A percentile compares a stretch with the other conserved stretches of the same genome.
Conservation (phyloP, 1,140 invertebrate genomes). For the Riptortus pedestris region DNA sequence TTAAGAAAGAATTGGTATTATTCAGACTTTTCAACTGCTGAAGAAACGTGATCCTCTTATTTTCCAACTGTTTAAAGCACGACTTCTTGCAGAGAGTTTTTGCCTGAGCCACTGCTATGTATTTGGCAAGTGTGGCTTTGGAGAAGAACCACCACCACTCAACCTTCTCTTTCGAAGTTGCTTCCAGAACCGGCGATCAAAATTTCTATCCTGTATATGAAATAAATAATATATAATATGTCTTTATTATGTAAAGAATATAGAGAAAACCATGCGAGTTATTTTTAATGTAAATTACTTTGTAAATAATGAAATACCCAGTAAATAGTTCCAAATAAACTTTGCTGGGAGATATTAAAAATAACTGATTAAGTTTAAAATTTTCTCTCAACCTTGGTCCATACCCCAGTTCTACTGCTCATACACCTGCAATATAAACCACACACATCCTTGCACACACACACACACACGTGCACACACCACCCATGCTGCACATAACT, state of each 20-base stretch:
- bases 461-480: too few species aligned
- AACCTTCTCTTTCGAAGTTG: slow-evolving; percentile 29
- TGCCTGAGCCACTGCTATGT: slow-evolving; percentile 19
- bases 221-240: background rate
- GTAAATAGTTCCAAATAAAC: too few species aligned
- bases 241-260: slow-evolving; percentile 5
- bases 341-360: too few species aligned
- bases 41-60: background rate
- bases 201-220: slow-evolving; percentile 27
- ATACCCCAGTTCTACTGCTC: too few species aligned
- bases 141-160: slow-evolving; percentile 7
- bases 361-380: too few species aligned
- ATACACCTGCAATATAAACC: too few species aligned
- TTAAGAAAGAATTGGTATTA: background rate
- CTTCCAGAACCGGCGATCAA: slow-evolving; percentile 32
- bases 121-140: slow-evolving; percentile 22
- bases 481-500: too few species aligned
- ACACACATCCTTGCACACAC: too few species aligned
- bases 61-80: background rate
- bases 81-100: background rate
- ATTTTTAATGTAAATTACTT: too few species aligned
- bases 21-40: background rate
- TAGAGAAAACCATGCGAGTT: too few species aligned
- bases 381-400: too few species aligned
- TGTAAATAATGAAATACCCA: too few species aligned